Evolutionary conservation across 2,797 vertebrate genomes (phyloP).

Genomic region (Hemibagrus guttatus): DNA sequence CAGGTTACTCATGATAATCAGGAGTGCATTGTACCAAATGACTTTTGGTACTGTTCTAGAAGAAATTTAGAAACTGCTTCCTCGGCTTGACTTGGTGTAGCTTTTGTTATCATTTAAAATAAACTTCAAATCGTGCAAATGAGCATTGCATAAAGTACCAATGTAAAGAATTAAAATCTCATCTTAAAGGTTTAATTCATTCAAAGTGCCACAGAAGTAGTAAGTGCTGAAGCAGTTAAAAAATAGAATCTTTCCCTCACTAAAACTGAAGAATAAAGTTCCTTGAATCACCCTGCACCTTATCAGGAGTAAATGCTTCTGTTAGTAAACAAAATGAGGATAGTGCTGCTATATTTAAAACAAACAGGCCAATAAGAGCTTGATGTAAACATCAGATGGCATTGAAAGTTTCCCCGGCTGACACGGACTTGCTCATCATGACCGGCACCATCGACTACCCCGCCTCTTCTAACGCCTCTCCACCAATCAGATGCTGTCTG

Average conservation of each 20-base stretch:
- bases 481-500: conserved; percentile 79
- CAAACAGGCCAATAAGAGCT: neutral
- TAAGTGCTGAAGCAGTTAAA: neutral
- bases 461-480: conserved; percentile 58
- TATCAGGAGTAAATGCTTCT: conserved; percentile 10
- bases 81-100: neutral
- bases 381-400: conserved; percentile 46
- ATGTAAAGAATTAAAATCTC: neutral
- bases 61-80: neutral
- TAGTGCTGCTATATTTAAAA: neutral
- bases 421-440: conserved; percentile 58
- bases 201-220: conserved; percentile 14
- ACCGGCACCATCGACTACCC: conserved; percentile 61
- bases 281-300: neutral
- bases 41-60: neutral
- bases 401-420: conserved; percentile 54
- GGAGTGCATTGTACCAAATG: too few species aligned
- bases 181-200: neutral
- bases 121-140: conserved; percentile 56
- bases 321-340: conserved; percentile 6
- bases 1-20: neutral
- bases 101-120: neutral
- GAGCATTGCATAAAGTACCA: conserved; percentile 38
- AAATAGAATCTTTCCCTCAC: neutral
- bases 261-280: conserved; percentile 21